Evolutionary conservation across 2,888 invertebrate species (phyloP).

Genomic region (Julus scanicus): DNA sequence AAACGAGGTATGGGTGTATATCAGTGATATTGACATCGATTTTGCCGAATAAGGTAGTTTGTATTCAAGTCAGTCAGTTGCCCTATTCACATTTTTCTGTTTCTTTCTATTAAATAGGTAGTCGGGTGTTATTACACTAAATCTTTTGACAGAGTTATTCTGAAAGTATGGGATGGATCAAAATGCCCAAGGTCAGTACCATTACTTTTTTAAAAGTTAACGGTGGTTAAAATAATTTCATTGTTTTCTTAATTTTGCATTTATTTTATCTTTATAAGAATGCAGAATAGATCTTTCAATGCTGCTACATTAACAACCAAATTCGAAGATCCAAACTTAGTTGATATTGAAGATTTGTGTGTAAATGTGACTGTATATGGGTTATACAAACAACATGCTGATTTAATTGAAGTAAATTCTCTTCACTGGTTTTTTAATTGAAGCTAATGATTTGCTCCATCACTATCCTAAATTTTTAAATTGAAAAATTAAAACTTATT

Average conservation of each 20-base stretch:
- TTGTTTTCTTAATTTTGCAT: not conserved
- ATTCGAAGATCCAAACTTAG: slow-evolving; percentile 23
- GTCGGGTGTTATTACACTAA: not conserved
- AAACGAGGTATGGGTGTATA: too few species aligned
- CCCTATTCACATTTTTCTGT: not conserved
- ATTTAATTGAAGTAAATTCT: not conserved
- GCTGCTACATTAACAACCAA: not conserved
- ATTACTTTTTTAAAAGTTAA: not conserved
- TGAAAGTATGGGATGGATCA: slow-evolving; percentile 14
- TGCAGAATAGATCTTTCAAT: not conserved
- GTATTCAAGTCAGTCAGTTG: too few species aligned
- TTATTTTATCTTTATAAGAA: too few species aligned
- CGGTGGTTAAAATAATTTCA: not conserved
- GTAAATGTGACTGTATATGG: not conserved
- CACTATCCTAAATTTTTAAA: not conserved
- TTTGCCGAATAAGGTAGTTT: too few species aligned
- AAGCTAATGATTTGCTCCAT: too few species aligned
- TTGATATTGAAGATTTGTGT: not conserved
- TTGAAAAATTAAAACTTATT: not conserved
- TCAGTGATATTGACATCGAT: too few species aligned
- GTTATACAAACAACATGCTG: not conserved
- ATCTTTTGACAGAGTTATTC: not conserved
- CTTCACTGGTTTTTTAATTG: too few species aligned
- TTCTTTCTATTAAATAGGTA: not conserved
- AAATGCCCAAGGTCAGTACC: not conserved